Percentiles rank a stretch among this genome's conserved stretches.
Conservation (phyloP, 1,140 invertebrate species). For the Sitodiplosis mosellana region DNA sequence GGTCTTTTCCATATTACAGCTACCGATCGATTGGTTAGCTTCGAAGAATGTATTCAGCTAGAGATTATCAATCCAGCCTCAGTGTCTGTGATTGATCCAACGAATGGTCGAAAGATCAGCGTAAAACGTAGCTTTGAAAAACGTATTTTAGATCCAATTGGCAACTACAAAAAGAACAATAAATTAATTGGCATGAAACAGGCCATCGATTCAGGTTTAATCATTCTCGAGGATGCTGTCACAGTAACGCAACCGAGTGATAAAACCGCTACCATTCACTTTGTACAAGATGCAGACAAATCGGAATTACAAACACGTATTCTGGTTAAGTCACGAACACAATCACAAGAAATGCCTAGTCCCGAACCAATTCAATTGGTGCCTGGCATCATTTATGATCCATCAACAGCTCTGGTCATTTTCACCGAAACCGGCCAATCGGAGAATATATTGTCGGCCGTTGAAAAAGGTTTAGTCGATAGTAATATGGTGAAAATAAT, state of each 20-base stretch:
- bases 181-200: constrained; percentile 54
- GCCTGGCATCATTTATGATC: constrained; percentile 54
- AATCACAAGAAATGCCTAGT: constrained; percentile 29
- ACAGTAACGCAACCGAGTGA: constrained; percentile 29
- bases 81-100: constrained; percentile 56
- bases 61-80: constrained; percentile 70
- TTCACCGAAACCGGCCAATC: constrained; percentile 49
- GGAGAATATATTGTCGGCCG: constrained; percentile 45
- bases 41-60: constrained; percentile 71
- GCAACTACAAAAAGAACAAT: constrained; percentile 41
- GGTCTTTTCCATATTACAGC: constrained; percentile 76
- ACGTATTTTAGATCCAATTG: constrained; percentile 55
- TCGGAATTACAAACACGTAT: constrained; percentile 38
- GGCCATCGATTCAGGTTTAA: constrained; percentile 48
- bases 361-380: constrained; percentile 47
- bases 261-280: constrained; percentile 40
- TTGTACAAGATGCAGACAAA: constrained; percentile 42
- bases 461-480: constrained; percentile 45
- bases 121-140: constrained; percentile 57
- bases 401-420: constrained; percentile 48
- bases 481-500: constrained; percentile 49
- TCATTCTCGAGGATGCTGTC: constrained; percentile 37
- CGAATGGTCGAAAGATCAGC: constrained; percentile 45
- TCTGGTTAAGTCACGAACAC: constrained; percentile 18
- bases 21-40: constrained; percentile 64